Conservation (phyloP, 2,113 vertebrate species). For the Podocnemis expansa region DNA sequence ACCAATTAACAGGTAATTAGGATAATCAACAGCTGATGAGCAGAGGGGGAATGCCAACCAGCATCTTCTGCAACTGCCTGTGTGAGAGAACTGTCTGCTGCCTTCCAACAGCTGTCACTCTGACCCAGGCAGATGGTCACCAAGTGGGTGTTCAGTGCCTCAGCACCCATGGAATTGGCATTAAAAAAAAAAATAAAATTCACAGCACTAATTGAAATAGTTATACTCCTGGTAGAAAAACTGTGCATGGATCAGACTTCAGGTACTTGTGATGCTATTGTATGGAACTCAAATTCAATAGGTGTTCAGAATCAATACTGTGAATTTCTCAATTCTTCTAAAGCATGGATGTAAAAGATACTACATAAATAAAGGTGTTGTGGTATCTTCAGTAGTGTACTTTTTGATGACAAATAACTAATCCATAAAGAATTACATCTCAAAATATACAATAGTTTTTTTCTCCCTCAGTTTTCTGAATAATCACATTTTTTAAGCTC, state of each 20-base stretch:
- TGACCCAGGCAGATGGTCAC: too few relatives aligned
- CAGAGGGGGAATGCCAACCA: too few relatives aligned
- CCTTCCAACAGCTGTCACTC: too few relatives aligned
- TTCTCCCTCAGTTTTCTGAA: background rate
- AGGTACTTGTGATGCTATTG: background rate
- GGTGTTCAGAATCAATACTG: background rate
- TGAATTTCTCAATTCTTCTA: background rate
- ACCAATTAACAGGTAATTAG: too few relatives aligned
- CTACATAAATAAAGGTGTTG: rapidly evolving
- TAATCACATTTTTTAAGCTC: background rate
- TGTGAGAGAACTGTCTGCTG: too few relatives aligned
- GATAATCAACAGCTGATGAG: too few relatives aligned
- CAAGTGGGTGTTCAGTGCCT: too few relatives aligned
- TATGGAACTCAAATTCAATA: background rate
- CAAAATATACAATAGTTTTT: background rate
- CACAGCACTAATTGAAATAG: background rate
- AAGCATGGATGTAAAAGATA: background rate
- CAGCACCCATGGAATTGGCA: too few relatives aligned
- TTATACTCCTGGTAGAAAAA: background rate
- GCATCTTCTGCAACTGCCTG: too few relatives aligned
- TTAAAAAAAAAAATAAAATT: too few relatives aligned
- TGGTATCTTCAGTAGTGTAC: background rate
- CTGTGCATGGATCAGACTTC: background rate
- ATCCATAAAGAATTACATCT: background rate
- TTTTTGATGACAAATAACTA: background rate